Evolutionary conservation across 2,797 vertebrate genomes (phyloP).

Genomic region (Lagodon rhomboides): DNA sequence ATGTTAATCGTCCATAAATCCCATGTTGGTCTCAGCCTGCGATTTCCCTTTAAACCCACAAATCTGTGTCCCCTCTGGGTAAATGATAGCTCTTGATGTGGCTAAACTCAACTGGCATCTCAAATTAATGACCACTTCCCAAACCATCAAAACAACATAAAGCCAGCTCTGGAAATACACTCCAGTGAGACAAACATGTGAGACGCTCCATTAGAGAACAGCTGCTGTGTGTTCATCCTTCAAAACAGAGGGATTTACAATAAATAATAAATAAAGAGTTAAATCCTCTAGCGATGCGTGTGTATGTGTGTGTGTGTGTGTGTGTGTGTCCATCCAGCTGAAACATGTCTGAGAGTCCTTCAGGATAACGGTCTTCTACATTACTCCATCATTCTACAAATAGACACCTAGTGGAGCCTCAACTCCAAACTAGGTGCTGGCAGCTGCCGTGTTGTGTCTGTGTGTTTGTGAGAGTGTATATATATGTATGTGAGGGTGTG

Average conservation of each 20-base stretch:
- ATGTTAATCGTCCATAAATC: conserved; percentile 29
- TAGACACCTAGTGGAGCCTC: conserved; percentile 79
- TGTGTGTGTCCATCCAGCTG: conserved; percentile 36
- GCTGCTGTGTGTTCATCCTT: background rate
- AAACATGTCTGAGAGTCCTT: conserved; percentile 44
- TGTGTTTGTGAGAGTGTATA: conserved; percentile 9
- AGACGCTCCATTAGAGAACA: conserved; percentile 7
- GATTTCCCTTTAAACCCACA: conserved; percentile 48
- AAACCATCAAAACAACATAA: conserved; percentile 63
- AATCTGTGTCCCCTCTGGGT: conserved; percentile 28
- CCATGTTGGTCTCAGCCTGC: conserved; percentile 4
- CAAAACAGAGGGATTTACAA: conserved; percentile 6
- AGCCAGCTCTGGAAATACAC: conserved; percentile 52
- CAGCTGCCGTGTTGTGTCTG: conserved; percentile 82
- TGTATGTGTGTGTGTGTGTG: background rate
- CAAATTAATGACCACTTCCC: conserved; percentile 66
- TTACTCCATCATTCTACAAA: conserved; percentile 85
- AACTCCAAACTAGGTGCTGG: conserved; percentile 87
- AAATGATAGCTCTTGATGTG: conserved; percentile 59
- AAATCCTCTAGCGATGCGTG: background rate
- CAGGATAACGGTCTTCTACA: conserved; percentile 64
- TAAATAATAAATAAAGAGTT: background rate
- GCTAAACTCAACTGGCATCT: conserved; percentile 56
- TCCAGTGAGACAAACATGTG: conserved; percentile 51
- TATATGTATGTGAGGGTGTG: conserved; percentile 37